A percentile compares a stretch with the other conserved stretches of the same genome.
phyloP scores from a whole-genome alignment of 2,113 vertebrate species.

The Dicerorhinus sumatrensis region DNA sequence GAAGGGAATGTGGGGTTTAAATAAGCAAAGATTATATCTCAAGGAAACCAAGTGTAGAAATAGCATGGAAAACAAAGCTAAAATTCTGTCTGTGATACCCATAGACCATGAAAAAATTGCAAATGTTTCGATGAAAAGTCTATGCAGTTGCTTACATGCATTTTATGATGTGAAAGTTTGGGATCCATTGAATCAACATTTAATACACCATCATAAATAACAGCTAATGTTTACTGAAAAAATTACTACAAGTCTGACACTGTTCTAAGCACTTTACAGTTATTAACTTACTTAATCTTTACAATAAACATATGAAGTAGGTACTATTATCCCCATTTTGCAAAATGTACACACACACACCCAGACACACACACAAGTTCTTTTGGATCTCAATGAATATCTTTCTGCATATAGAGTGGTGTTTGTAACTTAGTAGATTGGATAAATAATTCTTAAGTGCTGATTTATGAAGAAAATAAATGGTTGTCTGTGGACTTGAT shows the following conservation, averaged over 20 bases:
- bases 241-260: not conserved
- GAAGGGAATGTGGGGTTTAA: not conserved
- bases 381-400: not conserved
- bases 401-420: not conserved
- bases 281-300: not conserved
- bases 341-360: not conserved
- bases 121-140: not conserved
- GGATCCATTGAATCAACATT: not conserved
- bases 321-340: not conserved
- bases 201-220: not conserved
- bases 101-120: not conserved
- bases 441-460: conserved; percentile 18
- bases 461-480: conserved; percentile 4
- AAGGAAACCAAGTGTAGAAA: not conserved
- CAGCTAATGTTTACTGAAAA: not conserved
- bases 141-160: not conserved
- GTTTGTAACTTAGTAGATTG: not conserved
- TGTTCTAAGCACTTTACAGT: not conserved
- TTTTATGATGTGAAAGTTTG: not conserved
- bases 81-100: not conserved
- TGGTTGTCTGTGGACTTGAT: not conserved
- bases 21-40: not conserved
- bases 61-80: not conserved
- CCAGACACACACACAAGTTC: not conserved
- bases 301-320: not conserved